phyloP scores from a whole-genome alignment of 1,140 invertebrate genomes.

The Cardiocondyla obscurior region DNA sequence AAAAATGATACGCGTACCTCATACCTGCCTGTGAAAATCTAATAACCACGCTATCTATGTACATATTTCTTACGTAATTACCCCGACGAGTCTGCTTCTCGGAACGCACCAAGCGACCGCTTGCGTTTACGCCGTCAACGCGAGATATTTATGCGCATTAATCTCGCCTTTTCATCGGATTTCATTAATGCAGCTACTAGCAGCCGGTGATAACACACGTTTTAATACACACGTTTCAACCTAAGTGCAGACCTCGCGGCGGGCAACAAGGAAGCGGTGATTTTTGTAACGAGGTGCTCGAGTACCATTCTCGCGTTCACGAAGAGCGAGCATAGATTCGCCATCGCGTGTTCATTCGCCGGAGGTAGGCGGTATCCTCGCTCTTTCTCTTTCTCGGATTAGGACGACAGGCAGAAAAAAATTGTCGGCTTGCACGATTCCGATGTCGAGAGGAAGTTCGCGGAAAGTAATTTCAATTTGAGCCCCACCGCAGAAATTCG shows the following conservation, averaged over 20 bases:
- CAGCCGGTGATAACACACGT: slow-evolving; percentile 57
- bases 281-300: slow-evolving; percentile 44
- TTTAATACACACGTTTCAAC: slow-evolving; percentile 54
- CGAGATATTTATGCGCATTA: slow-evolving; percentile 71
- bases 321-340: slow-evolving; percentile 24
- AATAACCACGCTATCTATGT: slow-evolving; percentile 68
- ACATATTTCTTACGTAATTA: slow-evolving; percentile 73
- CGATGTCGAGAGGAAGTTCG: slow-evolving; percentile 38
- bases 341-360: slow-evolving; percentile 34
- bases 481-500: slow-evolving; percentile 67
- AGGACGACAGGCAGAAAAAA: slow-evolving; percentile 29
- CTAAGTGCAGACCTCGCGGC: slow-evolving; percentile 6
- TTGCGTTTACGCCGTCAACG: slow-evolving; percentile 57
- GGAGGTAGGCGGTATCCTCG: not conserved
- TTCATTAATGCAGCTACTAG: slow-evolving; percentile 66
- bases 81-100: slow-evolving; percentile 59
- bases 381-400: not conserved
- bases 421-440: slow-evolving; percentile 28
- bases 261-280: slow-evolving; percentile 23
- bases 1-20: slow-evolving; percentile 41
- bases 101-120: slow-evolving; percentile 39
- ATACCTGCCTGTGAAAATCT: slow-evolving; percentile 54
- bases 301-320: slow-evolving; percentile 31
- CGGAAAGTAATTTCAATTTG: slow-evolving; percentile 69
- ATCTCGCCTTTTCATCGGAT: slow-evolving; percentile 69